A percentile compares a stretch with the other conserved stretches of the same genome.
Conservation (phyloP, 2,888 invertebrate species). For the Lasioglossum malachurum region DNA sequence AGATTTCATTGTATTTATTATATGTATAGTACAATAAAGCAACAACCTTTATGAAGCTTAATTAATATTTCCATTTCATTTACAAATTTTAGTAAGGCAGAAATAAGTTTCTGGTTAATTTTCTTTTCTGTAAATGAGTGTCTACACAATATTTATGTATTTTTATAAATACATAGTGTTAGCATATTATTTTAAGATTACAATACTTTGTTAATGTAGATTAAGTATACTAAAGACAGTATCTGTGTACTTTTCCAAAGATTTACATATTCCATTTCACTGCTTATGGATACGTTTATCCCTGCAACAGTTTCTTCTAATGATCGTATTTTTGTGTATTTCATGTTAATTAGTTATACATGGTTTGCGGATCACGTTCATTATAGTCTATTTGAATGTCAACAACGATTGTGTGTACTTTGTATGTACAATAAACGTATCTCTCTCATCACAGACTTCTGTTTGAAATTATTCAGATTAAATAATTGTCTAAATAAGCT, state of each 20-base stretch:
- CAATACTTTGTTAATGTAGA: neutral
- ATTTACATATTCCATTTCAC: neutral
- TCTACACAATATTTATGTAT: neutral
- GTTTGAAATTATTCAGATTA: constrained; percentile 5
- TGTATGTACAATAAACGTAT: constrained; percentile 18
- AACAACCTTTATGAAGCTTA: neutral
- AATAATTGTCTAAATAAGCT: neutral
- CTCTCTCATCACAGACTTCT: constrained; percentile 39
- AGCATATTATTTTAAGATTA: neutral
- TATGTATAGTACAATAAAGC: neutral
- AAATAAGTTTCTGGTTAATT: neutral
- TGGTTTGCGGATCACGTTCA: constrained; percentile 41
- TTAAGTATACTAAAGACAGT: neutral
- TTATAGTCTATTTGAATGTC: constrained; percentile 60
- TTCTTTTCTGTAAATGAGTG: neutral
- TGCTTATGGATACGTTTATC: neutral
- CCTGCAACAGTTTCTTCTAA: neutral
- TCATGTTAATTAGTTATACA: constrained; percentile 13
- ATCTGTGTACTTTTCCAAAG: constrained; percentile 11
- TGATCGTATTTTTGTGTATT: neutral
- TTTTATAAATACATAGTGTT: neutral
- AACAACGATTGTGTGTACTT: constrained; percentile 33
- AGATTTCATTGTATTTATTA: neutral
- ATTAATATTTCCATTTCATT: neutral
- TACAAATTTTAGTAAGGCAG: neutral